Evolutionary conservation across 1,140 invertebrate genomes (phyloP).

Genomic region (Heliconius eleuchia): DNA sequence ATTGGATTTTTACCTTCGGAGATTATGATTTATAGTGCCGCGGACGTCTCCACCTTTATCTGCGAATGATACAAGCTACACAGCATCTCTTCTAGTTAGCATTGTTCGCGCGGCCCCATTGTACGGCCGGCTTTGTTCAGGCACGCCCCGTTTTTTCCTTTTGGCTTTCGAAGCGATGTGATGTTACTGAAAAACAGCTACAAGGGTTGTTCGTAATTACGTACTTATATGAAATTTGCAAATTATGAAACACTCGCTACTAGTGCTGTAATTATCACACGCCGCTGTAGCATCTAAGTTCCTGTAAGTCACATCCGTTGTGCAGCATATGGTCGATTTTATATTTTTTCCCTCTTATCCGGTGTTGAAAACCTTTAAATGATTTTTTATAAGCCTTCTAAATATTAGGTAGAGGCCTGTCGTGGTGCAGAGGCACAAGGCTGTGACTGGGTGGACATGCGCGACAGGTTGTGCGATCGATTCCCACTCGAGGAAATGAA

Average conservation of each 20-base stretch:
- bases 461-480: too few relatives aligned
- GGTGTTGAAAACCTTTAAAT: too few relatives aligned
- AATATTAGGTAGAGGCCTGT: too few relatives aligned
- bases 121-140: conserved; percentile 69
- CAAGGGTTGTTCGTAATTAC: conserved; percentile 61
- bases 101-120: conserved; percentile 72
- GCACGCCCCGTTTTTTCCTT: conserved; percentile 77
- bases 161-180: conserved; percentile 62
- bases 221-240: conserved; percentile 39
- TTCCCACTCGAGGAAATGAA: too few relatives aligned
- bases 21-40: conserved; percentile 33
- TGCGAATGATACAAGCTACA: conserved; percentile 68
- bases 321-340: neutral
- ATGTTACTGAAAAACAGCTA: conserved; percentile 60
- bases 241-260: conserved; percentile 2
- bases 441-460: too few relatives aligned
- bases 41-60: conserved; percentile 58
- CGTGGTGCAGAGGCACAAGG: too few relatives aligned
- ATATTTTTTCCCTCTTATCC: neutral
- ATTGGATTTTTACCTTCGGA: neutral
- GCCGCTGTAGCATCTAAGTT: conserved; percentile 5
- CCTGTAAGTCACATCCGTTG: neutral
- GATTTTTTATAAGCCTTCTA: too few relatives aligned
- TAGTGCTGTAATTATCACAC: conserved; percentile 19
- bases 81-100: conserved; percentile 72